Base-by-base conservation (phyloP, 1,140 invertebrate genomes). In the Anastatus disparis region DNA sequence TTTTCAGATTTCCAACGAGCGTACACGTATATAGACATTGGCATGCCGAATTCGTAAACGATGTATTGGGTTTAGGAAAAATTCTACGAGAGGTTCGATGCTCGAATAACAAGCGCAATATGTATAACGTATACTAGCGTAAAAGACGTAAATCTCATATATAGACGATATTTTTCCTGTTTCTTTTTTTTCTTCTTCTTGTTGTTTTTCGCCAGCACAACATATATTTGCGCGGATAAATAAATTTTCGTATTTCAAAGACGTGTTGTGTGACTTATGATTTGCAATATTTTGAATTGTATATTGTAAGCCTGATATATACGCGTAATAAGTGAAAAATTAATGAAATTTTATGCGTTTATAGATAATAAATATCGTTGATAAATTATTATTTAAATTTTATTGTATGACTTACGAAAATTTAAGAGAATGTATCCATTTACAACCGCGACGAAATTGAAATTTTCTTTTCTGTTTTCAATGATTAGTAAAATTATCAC, bases 171-270 rank as follows among this genome's bases (percentile, higher is more conserved):
- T n/a, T n/a, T n/a, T n/a, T n/a, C n/a, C n/a, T n/a, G n/a, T n/a
- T n/a, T n/a, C n/a, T n/a, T n/a, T n/a, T 67, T 56, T 46, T 56
- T 56, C 17, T 52, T 53, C 22, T 10, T 35, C 55, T 17, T 27
- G 24, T 48, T 26, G 35, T 44, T 50, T n/a, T 17, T 22, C 24
- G 15, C 15, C 3, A 3, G 15, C 42, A 44, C 42, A 35, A 35
- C 31, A 35, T 10, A 35, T 35, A 35, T 44, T 3, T 44, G 15
- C 42, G 44, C 17, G 61, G n/a, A 67, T 67, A 67, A 67, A 67
- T 67, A 58, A 56, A 67, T 58, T 66, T 26, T 66, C 38, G 52
- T 55, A 66, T 55, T 66, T 42, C 63, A 31, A 66, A 66, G 63
- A 66, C 50, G 50, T 42, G 63, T 29, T 27, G 44, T n/a, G n/a